Evolutionary conservation across 2,888 invertebrate genomes (phyloP), one percentile per base, ranked within the genome.

Genomic region (Parasteatoda lunata): DNA sequence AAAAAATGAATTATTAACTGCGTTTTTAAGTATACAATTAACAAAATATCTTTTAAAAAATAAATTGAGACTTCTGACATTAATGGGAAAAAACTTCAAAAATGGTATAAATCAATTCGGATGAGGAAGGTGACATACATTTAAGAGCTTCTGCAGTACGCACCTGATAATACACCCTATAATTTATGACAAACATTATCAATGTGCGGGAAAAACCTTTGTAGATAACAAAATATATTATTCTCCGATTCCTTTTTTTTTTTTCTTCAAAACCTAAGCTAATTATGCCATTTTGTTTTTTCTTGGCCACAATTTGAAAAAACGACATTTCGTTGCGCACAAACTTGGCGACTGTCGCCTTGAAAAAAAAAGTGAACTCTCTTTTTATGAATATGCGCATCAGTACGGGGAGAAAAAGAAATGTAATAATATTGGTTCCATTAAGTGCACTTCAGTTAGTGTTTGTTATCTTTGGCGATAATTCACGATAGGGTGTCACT

Each of bases 81-180:
- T 30, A 30, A 30, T 30, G 30, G 30, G 30, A 30, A 30, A 30
- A 30, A 30, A 30, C 30, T 30, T 30, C 30, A 30, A 30, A 30
- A 30, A 30, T 30, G 30, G 0, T 30, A 30, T 2, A 30, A 30
- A 30, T 30, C 30, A 30, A 30, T 1, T 30, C 30, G 30, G 59
- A n/a, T 59, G 59, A 59, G 59, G 54, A 59, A 59, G n/a, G 4
- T 8, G 59, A 13, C n/a, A 4, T 7, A n/a, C 11, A 59, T 13
- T 59, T 59, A n/a, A 59, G 59, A 59, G 59, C 59, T 59, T 59
- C 59, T 59, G 59, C 9, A 59, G n/a, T 59, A 59, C 59, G 59
- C 59, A n/a, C 8, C 59, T 7, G 59, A 59, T 59, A 59, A 59
- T 59, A 9, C n/a, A 13, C 59, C 9, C 8, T 13, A 59, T n/a